These are phyloP conservation scores for Montipora sp. DNA, from an alignment of 64 coral and sea anemone genomes.

Conservation along the genomic window DNA sequence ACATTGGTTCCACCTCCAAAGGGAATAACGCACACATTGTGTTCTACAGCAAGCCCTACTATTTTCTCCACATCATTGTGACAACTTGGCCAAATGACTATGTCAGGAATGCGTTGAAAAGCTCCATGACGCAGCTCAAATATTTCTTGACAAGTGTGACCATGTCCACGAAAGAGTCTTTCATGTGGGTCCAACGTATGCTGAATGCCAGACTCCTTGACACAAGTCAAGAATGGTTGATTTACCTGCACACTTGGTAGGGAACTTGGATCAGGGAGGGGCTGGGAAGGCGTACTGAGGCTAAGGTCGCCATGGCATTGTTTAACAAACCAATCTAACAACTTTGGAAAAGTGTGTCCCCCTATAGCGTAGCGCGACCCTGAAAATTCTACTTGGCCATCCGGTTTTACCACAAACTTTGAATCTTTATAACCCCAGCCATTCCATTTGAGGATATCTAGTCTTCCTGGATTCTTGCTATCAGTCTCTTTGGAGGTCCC, in stretches of 20 bases:
- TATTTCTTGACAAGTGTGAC: slow-evolving; percentile 97
- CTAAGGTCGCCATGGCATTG: slow-evolving; percentile 75
- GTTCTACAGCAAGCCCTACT: slow-evolving; percentile 72
- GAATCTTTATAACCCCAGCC: slow-evolving; percentile 97
- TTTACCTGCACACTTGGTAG: slow-evolving; percentile 79
- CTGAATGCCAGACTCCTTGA: slow-evolving; percentile 67
- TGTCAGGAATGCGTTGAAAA: slow-evolving; percentile 89
- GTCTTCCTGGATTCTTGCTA: slow-evolving; percentile 72
- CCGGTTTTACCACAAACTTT: slow-evolving; percentile 65
- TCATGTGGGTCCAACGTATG: slow-evolving; percentile 78
- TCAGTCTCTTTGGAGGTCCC: neutral
- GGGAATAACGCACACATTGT: slow-evolving; percentile 95
- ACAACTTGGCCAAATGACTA: slow-evolving; percentile 92
- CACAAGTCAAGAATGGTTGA: slow-evolving; percentile 68
- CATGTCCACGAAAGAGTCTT: slow-evolving; percentile 94
- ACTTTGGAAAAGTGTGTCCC: slow-evolving; percentile 93
- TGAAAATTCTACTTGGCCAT: slow-evolving; percentile 73
- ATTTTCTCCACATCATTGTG: slow-evolving; percentile 95
- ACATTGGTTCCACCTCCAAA: slow-evolving; percentile 99
- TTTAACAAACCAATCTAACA: slow-evolving; percentile 88
- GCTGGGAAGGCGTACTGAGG: slow-evolving; percentile 67
- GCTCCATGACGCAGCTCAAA: slow-evolving; percentile 92
- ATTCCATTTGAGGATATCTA: slow-evolving; percentile 92
- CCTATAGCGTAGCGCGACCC: slow-evolving; percentile 82
- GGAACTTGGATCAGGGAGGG: slow-evolving; percentile 78